Base-by-base conservation (phyloP, 2,888 invertebrate genomes). In the Cheiracanthium punctorium region DNA sequence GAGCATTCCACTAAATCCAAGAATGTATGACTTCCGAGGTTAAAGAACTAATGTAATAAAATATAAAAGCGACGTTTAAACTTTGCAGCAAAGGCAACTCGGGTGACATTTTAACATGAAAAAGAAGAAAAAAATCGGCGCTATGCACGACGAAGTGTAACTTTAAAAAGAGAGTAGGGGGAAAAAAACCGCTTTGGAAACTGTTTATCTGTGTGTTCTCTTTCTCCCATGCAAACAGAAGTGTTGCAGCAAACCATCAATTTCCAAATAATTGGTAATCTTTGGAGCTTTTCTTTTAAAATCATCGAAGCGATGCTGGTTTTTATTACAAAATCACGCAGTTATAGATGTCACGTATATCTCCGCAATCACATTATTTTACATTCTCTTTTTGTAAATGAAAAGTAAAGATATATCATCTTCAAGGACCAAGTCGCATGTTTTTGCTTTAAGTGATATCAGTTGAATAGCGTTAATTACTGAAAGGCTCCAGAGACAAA, bases 91-190 rank as follows among this genome's bases (percentile, higher is more conserved):
- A 74, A 73, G 79, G 20, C 69, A 37, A 14, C 37, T 24, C 32
- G 33, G 33, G 69, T 32, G 41, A 82, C 43, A 75, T 32, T 14
- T 70, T n/a, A n/a, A n/a, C 29, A 30, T 71, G 41, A 17, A 73
- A 70, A 80, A 52, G 20, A 72, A 58, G 58, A 65, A 71, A 48
- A 70, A 65, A 71, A 48, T 48, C 30, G 43, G 58, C 79, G 79
- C 58, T 41, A 79, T 70, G 84, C 84, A 43, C 84, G 37, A 41
- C 74, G 69, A 70, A 85, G 79, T 85, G 79, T 65, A 85, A 85
- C 84, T 74, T n/a, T 72, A 79, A 64, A 74, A 67, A 69, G 43
- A 41, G 20, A 37, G 20, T 7, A 28, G 33, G 20, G 5, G 12
- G 71, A 48, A 72, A 74, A 70, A 77, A 84, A 76, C 24, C 20